Conservation (phyloP, 1,140 invertebrate species). For the Lamellibrachia luymesi region DNA sequence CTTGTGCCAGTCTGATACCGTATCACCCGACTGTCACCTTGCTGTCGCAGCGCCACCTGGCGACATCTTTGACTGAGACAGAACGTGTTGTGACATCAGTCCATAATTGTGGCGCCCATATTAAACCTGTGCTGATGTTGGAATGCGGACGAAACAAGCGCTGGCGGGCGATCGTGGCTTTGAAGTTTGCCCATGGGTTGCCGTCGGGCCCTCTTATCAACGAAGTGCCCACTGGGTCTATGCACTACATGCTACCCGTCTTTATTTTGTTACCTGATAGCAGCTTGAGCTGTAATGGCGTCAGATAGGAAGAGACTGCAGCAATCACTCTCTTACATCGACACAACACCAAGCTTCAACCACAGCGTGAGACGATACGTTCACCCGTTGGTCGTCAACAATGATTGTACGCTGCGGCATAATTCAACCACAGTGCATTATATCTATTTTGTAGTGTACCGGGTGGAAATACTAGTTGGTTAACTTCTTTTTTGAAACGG, state of each 20-base stretch:
- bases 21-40: not conserved
- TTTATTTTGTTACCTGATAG: not conserved
- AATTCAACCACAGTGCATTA: not conserved
- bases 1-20: not conserved
- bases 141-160: not conserved
- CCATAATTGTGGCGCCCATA: not conserved
- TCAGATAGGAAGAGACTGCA: not conserved
- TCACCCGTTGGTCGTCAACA: not conserved
- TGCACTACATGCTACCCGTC: not conserved
- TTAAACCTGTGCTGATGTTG: not conserved
- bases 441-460: too few relatives aligned
- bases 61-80: too few relatives aligned
- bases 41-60: too few relatives aligned
- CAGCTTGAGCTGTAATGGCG: not conserved
- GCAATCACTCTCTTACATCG: not conserved
- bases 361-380: not conserved
- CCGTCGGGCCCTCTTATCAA: not conserved
- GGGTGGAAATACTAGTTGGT: too few relatives aligned
- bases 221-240: not conserved
- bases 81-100: not conserved
- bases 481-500: too few relatives aligned
- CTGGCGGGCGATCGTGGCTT: not conserved
- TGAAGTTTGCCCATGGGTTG: not conserved
- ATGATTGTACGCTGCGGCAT: not conserved
- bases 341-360: not conserved